Evolutionary conservation across 2,113 vertebrate species (phyloP).

Genomic region (Crotalus viridis): DNA sequence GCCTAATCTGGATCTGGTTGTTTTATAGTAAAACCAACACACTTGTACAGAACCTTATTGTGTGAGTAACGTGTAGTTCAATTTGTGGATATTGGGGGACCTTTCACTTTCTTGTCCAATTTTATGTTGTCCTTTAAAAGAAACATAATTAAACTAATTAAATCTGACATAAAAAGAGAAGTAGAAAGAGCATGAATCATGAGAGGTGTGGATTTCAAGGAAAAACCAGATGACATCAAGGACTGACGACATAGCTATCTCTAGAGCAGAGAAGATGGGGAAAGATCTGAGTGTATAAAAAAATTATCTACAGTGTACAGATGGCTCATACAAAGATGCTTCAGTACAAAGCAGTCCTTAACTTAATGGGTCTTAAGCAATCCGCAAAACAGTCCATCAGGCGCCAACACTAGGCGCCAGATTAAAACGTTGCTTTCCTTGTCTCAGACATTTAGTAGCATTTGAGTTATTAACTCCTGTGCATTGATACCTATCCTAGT

Average conservation of each 20-base stretch:
- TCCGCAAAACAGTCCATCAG: not conserved
- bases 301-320: conserved; percentile 56
- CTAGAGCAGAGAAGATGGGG: conserved; percentile 58
- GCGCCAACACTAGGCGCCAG: not conserved
- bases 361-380: conserved; percentile 23
- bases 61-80: not conserved
- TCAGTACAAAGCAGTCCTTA: not conserved
- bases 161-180: not conserved
- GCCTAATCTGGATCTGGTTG: not conserved
- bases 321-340: conserved; percentile 61
- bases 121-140: not conserved
- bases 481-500: not conserved
- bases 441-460: not conserved
- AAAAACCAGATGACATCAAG: conserved; percentile 48
- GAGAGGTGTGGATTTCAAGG: not conserved
- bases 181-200: not conserved
- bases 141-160: not conserved
- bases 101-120: not conserved
- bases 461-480: not conserved
- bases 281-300: conserved; percentile 42
- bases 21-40: not conserved
- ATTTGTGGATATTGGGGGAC: not conserved
- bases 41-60: not conserved
- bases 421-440: not conserved
- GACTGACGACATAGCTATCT: conserved; percentile 57